Evolutionary conservation across 64 coral and sea anemone species (phyloP).

Genomic region (Hydrozoanthus tunicans): DNA sequence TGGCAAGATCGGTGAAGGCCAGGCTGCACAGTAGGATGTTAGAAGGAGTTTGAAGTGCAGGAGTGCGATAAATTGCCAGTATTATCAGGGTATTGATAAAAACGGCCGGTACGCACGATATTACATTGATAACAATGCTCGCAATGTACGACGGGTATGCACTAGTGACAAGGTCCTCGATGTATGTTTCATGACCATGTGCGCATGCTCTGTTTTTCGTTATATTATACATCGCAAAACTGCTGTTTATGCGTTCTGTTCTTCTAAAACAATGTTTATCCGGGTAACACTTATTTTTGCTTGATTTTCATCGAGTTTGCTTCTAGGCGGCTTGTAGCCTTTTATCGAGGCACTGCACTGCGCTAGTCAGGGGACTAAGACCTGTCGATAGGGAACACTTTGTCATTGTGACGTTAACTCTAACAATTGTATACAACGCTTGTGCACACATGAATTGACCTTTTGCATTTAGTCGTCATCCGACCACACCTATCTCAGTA

Average conservation of each 20-base stretch:
- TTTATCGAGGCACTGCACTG: neutral
- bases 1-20: conserved; percentile 51
- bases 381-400: neutral
- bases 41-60: conserved; percentile 52
- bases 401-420: neutral
- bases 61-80: conserved; percentile 12
- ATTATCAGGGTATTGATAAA: conserved; percentile 33
- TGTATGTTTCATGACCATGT: conserved; percentile 49
- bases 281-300: neutral
- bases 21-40: conserved; percentile 60
- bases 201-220: conserved; percentile 28
- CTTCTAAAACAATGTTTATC: neutral
- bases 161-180: conserved; percentile 16
- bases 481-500: no score
- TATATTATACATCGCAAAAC: neutral
- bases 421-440: neutral
- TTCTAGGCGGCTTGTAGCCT: neutral
- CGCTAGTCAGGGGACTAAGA: neutral
- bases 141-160: conserved; percentile 46
- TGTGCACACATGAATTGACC: no score
- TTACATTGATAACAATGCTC: conserved; percentile 34
- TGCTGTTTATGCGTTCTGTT: neutral
- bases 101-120: conserved; percentile 24
- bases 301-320: neutral
- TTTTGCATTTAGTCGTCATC: no score